Base-by-base conservation (phyloP, 2,797 vertebrate genomes). In the Sphaeramia orbicularis region DNA sequence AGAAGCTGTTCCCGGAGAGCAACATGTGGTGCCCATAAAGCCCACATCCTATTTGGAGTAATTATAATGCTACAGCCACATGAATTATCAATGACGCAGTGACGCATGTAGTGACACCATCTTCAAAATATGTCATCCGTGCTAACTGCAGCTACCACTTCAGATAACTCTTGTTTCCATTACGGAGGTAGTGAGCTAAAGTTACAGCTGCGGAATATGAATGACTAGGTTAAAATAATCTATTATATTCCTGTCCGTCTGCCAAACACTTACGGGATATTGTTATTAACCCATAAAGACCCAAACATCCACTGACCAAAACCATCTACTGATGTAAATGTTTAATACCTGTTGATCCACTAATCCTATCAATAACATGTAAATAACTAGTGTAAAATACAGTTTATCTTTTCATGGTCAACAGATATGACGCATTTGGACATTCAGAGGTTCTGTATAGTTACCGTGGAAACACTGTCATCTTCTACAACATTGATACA, bases 21-120 rank as follows among this genome's bases (percentile, higher is more conserved):
- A 86, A 90, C 87, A 93, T 90, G 89, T 91, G 91, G 85, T 61
- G 83, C 36, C 74, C 80, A 86, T 87, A 86, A 80, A 90, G 59
- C 56, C 81, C 80, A 84, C 87, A 84, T 89, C 80, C 83, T 81
- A 83, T 84, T 79, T 38, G 32, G 67, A 74, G 79, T 84, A 71
- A 90, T 90, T 89, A 85, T 86, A 86, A 84, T 45, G 79, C 81
- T 71, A 63, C 61, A 85, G 87, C 86, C 87, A 84, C 88, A 82
- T 89, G 80, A 90, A 82, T 87, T 84, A 88, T 87, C 84, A 74
- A 24, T 83, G 87, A 89, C 69, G 79, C 83, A 84, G 76, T 45
- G 41, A 58, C 55, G 27, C 71, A 73, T 38, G 16, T 32, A 62
- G 78, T 87, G 85, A 88, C 87, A 86, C 55, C 79, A 87, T 84